These are phyloP conservation scores for Dryococelus australis DNA, from an alignment of 2,888 invertebrate species.

Conservation along the genomic window DNA sequence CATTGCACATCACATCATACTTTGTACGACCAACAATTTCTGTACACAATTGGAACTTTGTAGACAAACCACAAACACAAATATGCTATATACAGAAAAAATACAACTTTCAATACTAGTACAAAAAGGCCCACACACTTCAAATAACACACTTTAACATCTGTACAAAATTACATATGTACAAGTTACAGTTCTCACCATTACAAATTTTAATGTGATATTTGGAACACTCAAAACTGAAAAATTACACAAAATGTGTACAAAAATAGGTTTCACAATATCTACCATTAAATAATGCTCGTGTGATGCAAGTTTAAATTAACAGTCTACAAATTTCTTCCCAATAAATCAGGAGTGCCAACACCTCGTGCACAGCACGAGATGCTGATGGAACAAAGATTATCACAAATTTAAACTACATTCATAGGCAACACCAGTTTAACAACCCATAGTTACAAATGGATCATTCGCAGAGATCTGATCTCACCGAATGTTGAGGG, in stretches of 20 bases:
- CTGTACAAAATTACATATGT: constrained; percentile 10
- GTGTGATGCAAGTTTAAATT: background rate
- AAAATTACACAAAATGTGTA: background rate
- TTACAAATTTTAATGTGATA: background rate
- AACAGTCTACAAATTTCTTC: background rate
- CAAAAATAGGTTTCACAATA: constrained; percentile 9
- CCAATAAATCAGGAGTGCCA: background rate
- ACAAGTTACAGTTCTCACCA: background rate
- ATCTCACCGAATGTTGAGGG: background rate
- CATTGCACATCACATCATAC: background rate
- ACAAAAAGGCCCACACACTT: background rate
- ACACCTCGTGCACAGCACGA: background rate
- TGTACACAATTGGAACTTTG: background rate
- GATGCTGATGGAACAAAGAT: background rate
- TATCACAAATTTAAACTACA: background rate
- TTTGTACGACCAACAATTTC: background rate
- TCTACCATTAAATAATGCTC: background rate
- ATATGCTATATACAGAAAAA: background rate
- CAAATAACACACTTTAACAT: background rate
- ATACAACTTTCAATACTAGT: background rate
- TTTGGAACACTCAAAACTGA: background rate
- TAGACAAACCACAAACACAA: background rate
- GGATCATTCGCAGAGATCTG: background rate
- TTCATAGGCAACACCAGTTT: background rate
- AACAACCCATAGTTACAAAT: background rate